Conservation (phyloP, 2,113 vertebrate species). For the Prochilodus magdalenae region DNA sequence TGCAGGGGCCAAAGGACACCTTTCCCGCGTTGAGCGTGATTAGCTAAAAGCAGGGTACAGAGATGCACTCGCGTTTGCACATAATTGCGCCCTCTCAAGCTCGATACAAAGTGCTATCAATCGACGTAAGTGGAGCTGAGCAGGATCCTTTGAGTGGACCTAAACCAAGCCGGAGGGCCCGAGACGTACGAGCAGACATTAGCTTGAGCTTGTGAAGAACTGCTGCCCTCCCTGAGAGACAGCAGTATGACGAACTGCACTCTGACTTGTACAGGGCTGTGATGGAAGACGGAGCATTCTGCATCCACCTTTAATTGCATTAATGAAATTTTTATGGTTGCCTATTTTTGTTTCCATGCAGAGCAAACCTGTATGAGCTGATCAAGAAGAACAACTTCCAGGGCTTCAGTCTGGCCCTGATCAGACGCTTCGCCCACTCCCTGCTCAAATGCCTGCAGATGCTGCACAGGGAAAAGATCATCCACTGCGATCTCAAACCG, state of each 20-base stretch:
- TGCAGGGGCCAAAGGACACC: no score
- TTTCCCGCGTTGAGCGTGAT: no score
- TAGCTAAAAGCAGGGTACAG: no score
- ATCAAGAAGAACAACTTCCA: constrained; percentile 96
- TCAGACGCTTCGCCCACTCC: constrained; percentile 86
- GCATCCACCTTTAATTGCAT: background rate
- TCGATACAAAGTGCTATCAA: no score
- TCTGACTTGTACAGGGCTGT: background rate
- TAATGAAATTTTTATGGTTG: background rate
- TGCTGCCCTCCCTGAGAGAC: constrained; percentile 51
- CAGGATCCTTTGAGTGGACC: constrained; percentile 17
- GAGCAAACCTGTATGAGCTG: constrained; percentile 91
- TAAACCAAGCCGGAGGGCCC: no score
- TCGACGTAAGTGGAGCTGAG: background rate
- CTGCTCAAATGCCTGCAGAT: constrained; percentile 91
- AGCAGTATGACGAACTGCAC: background rate
- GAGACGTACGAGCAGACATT: no score
- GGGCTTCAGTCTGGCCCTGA: constrained; percentile 87
- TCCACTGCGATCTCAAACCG: constrained; percentile 95
- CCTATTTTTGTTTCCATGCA: constrained; percentile 52
- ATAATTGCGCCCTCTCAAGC: no score
- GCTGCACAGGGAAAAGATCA: constrained; percentile 90
- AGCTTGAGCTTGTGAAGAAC: background rate
- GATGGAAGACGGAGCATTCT: background rate
- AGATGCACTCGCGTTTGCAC: no score